Percentiles rank a stretch among this genome's conserved stretches.
phyloP scores from a whole-genome alignment of 30 jellyfish, hydroid and myxozoan genomes.

The Pelagia noctiluca region DNA sequence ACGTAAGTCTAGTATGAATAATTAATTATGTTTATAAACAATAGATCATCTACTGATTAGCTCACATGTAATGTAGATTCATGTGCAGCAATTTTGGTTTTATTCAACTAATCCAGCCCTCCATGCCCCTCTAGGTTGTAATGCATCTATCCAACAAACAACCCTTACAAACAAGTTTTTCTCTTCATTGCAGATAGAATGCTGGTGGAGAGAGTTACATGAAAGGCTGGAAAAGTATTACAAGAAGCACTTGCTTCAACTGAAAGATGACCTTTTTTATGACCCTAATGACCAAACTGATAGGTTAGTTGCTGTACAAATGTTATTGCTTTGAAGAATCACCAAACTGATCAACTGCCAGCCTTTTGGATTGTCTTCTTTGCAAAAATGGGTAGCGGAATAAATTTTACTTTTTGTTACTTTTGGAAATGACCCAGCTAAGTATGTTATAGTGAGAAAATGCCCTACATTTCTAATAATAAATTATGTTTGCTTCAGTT shows the following conservation, averaged over 20 bases:
- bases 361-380: too few species aligned
- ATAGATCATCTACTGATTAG: neutral
- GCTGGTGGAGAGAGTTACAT: constrained; percentile 67
- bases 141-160: too few species aligned
- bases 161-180: neutral
- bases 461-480: neutral
- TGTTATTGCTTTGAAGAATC: too few species aligned
- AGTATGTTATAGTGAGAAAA: neutral
- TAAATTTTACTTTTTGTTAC: neutral
- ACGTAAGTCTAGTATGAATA: neutral
- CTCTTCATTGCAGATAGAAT: constrained; percentile 46
- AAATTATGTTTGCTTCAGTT: too few species aligned
- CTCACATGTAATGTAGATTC: too few species aligned
- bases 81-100: too few species aligned
- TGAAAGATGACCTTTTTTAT: constrained; percentile 17
- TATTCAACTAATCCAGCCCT: too few species aligned
- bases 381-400: too few species aligned
- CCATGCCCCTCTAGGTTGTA: too few species aligned
- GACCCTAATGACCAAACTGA: constrained; percentile 20
- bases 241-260: constrained; percentile 3
- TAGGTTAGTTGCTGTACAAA: constrained; percentile 20
- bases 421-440: too few species aligned
- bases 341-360: too few species aligned
- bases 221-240: constrained; percentile 42
- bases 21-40: neutral